These are phyloP conservation scores for Bombyx huttoni DNA, from an alignment of 2,888 invertebrate genomes.

Conservation along the genomic window DNA sequence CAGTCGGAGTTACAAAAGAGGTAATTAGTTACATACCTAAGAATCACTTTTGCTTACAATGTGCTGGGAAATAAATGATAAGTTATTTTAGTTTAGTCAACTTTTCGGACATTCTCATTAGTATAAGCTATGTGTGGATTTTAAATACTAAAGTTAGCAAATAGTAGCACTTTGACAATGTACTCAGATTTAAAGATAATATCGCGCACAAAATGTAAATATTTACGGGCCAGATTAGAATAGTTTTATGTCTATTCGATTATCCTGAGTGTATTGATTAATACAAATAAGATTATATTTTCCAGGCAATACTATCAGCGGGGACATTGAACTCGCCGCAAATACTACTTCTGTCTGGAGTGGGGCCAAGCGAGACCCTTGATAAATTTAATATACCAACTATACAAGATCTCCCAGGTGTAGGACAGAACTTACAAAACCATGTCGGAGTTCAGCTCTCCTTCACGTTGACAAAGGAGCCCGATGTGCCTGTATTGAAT, in stretches of 20 bases:
- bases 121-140: too few species aligned
- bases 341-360: slow-evolving; percentile 76
- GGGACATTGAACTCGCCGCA: slow-evolving; percentile 79
- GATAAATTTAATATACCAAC: slow-evolving; percentile 72
- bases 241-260: too few species aligned
- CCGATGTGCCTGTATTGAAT: slow-evolving; percentile 67
- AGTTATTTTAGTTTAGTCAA: too few species aligned
- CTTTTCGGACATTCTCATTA: too few species aligned
- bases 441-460: slow-evolving; percentile 75
- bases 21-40: slow-evolving; percentile 19
- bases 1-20: slow-evolving; percentile 67
- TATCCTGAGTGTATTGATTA: neutral
- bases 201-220: too few species aligned
- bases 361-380: slow-evolving; percentile 75
- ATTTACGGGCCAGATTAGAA: too few species aligned
- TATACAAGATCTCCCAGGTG: slow-evolving; percentile 76
- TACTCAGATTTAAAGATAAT: too few species aligned
- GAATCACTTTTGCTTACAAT: too few species aligned
- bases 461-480: slow-evolving; percentile 66
- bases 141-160: too few species aligned
- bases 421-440: slow-evolving; percentile 79
- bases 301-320: slow-evolving; percentile 71
- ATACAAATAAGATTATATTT: neutral
- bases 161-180: too few species aligned
- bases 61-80: too few species aligned